A percentile compares a stretch with the other conserved stretches of the same genome.
Evolutionary conservation across 2,113 vertebrate species (phyloP).

Genomic region (Centrocercus urophasianus): DNA sequence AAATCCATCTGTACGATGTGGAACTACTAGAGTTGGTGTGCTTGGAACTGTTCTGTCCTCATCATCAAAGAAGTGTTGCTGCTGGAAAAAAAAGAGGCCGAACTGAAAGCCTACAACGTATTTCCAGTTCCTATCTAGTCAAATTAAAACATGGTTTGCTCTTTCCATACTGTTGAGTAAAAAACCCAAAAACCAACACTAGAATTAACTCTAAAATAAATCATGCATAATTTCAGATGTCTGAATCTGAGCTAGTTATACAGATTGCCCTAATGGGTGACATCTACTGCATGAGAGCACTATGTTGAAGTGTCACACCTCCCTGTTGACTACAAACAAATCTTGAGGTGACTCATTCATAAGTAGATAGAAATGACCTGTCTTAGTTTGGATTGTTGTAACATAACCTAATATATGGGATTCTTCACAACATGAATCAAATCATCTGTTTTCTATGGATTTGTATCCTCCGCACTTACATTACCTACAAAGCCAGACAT

Average conservation of each 20-base stretch:
- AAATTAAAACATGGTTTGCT: neutral
- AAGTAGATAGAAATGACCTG: neutral
- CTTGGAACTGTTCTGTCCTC: slow-evolving; percentile 97
- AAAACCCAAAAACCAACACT: neutral
- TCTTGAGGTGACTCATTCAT: neutral
- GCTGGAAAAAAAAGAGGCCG: slow-evolving; percentile 53
- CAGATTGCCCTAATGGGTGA: rapidly evolving
- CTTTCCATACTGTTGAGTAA: neutral
- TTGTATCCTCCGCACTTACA: neutral
- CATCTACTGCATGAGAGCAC: neutral
- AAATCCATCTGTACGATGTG: slow-evolving; percentile 91
- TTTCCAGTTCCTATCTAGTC: neutral
- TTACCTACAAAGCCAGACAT: neutral
- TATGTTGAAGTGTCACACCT: neutral
- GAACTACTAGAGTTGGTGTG: slow-evolving; percentile 91
- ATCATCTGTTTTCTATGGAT: neutral
- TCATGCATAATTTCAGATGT: neutral
- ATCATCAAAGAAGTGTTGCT: slow-evolving; percentile 94
- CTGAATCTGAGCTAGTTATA: neutral
- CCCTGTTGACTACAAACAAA: neutral
- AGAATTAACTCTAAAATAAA: neutral
- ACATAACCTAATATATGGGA: neutral
- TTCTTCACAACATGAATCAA: neutral
- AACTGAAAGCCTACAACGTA: neutral
- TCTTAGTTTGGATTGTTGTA: neutral